Conservation (phyloP, 2,113 vertebrate genomes). For the Ptilorrhoa leucosticta region DNA sequence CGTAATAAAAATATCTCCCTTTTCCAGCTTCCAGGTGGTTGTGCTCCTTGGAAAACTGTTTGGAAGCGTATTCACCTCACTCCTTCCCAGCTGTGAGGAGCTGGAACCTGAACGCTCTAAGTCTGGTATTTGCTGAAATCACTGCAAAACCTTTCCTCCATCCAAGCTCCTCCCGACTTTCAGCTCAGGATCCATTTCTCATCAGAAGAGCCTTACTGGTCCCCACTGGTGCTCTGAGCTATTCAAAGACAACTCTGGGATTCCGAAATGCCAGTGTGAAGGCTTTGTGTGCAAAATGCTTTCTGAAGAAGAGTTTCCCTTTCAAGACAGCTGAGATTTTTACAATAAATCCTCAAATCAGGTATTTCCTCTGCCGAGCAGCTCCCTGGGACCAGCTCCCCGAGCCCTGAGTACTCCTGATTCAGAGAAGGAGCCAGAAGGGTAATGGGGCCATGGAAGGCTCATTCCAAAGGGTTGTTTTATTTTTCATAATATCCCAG, state of each 20-base stretch:
- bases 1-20: neutral
- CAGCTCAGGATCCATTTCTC: neutral
- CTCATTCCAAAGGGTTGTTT: neutral
- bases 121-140: neutral
- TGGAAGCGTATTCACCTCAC: neutral
- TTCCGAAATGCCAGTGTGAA: neutral
- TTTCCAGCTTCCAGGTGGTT: neutral
- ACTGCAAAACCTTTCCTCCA: neutral
- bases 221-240: neutral
- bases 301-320: neutral
- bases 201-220: neutral
- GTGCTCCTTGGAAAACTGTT: neutral
- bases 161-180: neutral
- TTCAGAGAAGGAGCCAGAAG: neutral
- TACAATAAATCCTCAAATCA: neutral
- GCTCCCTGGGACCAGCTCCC: neutral
- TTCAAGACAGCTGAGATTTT: neutral
- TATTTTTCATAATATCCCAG: neutral
- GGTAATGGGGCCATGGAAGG: neutral
- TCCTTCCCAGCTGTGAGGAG: neutral
- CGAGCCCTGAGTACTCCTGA: neutral
- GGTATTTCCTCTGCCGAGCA: neutral
- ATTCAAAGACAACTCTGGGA: neutral
- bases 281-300: neutral
- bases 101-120: neutral